A percentile compares a stretch with the other conserved stretches of the same genome.
These are phyloP conservation scores for Neopipo cinnamomea DNA, from an alignment of 2,113 vertebrate species.

Conservation along the genomic window DNA sequence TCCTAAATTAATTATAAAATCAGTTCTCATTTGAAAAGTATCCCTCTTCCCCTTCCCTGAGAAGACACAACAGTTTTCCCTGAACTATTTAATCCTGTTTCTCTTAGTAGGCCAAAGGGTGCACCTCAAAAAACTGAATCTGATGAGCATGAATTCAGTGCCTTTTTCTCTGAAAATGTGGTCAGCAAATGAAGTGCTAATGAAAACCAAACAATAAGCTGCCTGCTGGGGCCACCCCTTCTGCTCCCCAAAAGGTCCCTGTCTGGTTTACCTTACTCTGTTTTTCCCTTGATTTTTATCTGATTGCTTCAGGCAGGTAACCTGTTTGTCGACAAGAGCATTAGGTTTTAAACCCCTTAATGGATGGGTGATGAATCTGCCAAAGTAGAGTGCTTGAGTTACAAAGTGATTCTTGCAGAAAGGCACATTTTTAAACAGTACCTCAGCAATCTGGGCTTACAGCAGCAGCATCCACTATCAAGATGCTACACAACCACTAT, in stretches of 20 bases:
- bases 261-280: neutral
- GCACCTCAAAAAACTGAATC: neutral
- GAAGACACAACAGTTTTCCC: neutral
- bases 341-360: neutral
- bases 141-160: neutral
- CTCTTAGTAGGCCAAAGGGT: neutral
- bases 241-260: neutral
- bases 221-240: neutral
- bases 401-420: neutral
- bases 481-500: too few relatives aligned
- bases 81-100: neutral
- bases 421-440: neutral
- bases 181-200: neutral
- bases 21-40: neutral
- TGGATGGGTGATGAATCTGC: neutral
- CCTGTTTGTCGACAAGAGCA: neutral
- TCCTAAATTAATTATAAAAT: slow-evolving; percentile 55
- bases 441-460: neutral
- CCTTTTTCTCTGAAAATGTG: neutral
- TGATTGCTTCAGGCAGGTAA: neutral
- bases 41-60: neutral
- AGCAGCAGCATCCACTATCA: fast-evolving
- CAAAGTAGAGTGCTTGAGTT: neutral
- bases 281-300: neutral
- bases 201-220: neutral